Conservation (phyloP, 1,140 invertebrate genomes). For the Pseudomyrmex gracilis region DNA sequence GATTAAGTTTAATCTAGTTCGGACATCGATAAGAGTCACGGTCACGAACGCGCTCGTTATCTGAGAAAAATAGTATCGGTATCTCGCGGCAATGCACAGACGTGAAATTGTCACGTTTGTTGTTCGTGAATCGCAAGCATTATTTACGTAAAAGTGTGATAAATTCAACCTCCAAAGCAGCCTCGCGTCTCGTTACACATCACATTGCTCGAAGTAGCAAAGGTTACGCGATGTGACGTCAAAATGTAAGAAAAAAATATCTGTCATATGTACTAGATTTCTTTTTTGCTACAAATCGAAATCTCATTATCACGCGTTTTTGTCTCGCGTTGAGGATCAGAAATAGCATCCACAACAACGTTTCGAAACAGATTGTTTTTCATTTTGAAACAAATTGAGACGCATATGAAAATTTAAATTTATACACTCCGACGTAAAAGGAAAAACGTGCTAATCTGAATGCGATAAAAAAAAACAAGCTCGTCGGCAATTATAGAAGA, state of each 20-base stretch:
- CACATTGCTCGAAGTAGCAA: neutral
- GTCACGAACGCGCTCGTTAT: constrained; percentile 53
- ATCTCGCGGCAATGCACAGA: constrained; percentile 40
- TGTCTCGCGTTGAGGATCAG: neutral
- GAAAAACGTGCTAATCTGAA: neutral
- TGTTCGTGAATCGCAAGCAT: constrained; percentile 53
- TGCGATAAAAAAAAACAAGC: constrained; percentile 5
- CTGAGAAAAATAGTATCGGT: constrained; percentile 64
- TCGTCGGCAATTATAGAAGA: constrained; percentile 10
- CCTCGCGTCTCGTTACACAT: neutral
- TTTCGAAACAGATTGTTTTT: neutral
- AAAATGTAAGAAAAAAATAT: neutral
- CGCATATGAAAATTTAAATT: neutral
- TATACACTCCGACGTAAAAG: neutral
- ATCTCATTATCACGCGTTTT: too few relatives aligned
- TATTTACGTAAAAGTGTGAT: constrained; percentile 11
- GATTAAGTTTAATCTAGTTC: constrained; percentile 38
- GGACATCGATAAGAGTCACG: constrained; percentile 61
- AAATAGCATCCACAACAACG: neutral
- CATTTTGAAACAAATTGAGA: neutral
- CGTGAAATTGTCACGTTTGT: constrained; percentile 64
- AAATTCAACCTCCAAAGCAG: neutral
- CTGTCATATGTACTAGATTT: too few relatives aligned
- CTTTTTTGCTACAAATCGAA: too few relatives aligned
- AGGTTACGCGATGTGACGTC: neutral